Evolutionary conservation across 2,797 vertebrate species (phyloP), one percentile per base, ranked within the genome.

Genomic region (Mionectes olivaceus): DNA sequence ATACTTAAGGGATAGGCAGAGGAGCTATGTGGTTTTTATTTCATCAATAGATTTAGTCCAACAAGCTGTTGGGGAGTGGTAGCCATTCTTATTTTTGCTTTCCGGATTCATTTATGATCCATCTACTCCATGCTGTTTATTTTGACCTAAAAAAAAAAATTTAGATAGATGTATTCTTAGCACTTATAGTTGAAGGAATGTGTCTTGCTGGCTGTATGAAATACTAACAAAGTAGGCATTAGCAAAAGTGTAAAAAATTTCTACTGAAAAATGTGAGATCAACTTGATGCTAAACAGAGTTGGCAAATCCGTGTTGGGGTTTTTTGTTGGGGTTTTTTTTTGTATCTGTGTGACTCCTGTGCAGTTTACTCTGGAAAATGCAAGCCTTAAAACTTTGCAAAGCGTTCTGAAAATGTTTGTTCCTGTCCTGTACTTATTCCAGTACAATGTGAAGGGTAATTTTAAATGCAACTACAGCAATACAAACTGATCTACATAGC

Each of bases 401-500:
- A 82, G 47, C 13, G 55, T 56, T 88, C 49, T 79, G 92, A 92
- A 92, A 92, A 74, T 75, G 65, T 59, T 73, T 92, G 32, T 44
- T 52, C 57, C 76, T 81, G 22, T 73, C 47, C 65, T 61, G 5
- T 65, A 55, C 39, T 75, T 89, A 49, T 69, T 92, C 44, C 63
- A 61, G 27, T 35, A 43, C 52, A 82, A 79, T n/a, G 11, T 23
- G 52, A 88, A 78, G 24, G 18, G 44, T 74, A 76, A 74, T 84
- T 94, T 70, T 67, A 56, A 70, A 90, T 81, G 56, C 43, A 90
- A 64, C 64, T 71, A n/a, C 64, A 87, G 39, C 23, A 65, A 78
- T 63, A 57, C 30, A 87, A 86, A 78, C 41, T 91, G 69, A 94
- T 93, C 69, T 94, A 41, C 61, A 33, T 88, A 90, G 94, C 67